phyloP scores from a whole-genome alignment of 1,140 invertebrate genomes.

The Mizuhopecten yessoensis region DNA sequence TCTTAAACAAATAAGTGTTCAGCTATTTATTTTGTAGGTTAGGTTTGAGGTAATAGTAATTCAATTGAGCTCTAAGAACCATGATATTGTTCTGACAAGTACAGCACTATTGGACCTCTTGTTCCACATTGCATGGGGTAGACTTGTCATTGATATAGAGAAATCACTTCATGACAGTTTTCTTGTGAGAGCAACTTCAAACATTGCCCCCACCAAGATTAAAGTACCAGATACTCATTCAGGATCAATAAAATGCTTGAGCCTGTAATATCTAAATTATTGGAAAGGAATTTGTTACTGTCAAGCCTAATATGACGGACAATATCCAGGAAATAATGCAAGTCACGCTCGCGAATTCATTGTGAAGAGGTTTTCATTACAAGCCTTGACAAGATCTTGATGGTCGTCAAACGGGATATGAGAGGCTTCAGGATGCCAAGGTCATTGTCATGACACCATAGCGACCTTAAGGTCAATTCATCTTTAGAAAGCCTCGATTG shows the following conservation, averaged over 20 bases:
- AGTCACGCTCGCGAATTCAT: not conserved
- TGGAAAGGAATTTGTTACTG: slow-evolving; percentile 38
- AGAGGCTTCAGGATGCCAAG: not conserved
- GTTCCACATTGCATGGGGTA: too few species aligned
- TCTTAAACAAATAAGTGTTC: too few species aligned
- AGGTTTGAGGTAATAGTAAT: too few species aligned
- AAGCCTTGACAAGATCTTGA: not conserved
- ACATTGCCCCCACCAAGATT: not conserved
- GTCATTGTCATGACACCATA: not conserved
- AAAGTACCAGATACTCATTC: slow-evolving; percentile 19
- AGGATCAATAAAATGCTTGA: slow-evolving; percentile 19
- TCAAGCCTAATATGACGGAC: not conserved
- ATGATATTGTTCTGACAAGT: too few species aligned
- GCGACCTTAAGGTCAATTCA: not conserved
- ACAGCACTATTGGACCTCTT: too few species aligned
- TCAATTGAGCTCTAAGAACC: too few species aligned
- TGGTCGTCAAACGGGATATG: not conserved
- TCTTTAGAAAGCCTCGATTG: slow-evolving; percentile 18
- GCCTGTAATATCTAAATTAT: not conserved
- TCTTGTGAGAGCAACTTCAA: slow-evolving; percentile 3
- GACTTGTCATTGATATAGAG: too few species aligned
- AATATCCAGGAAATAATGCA: slow-evolving; percentile 13
- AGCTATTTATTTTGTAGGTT: too few species aligned
- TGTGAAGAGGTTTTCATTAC: slow-evolving; percentile 27
- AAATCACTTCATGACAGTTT: too few species aligned